Evolutionary conservation across 2,797 vertebrate species (phyloP).

Genomic region (Lepidocolaptes lacrymiger): DNA sequence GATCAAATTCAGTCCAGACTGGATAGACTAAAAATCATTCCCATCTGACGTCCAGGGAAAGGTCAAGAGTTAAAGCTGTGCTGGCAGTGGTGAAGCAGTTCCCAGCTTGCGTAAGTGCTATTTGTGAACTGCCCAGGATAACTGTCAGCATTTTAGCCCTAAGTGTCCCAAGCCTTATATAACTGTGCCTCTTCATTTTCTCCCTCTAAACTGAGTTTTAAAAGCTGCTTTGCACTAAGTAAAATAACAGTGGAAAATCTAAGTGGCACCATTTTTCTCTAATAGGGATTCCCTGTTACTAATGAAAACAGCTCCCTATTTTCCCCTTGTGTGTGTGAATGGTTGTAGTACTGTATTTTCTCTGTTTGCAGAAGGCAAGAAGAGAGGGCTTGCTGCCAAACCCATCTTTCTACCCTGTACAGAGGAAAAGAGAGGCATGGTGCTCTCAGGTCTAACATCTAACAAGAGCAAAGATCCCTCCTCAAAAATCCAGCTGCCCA

Average conservation of each 20-base stretch:
- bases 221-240: background rate
- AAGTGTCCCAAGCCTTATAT: background rate
- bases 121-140: conserved; percentile 30
- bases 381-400: background rate
- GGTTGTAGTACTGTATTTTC: background rate
- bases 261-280: background rate
- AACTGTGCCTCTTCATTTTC: background rate
- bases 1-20: conserved; percentile 70
- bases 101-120: conserved; percentile 18
- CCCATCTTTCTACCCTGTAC: background rate
- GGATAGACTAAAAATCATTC: conserved; percentile 69
- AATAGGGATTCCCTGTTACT: background rate
- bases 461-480: background rate
- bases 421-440: background rate
- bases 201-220: background rate
- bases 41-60: conserved; percentile 64
- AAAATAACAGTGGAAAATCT: background rate
- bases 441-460: background rate
- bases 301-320: background rate
- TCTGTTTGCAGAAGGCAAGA: background rate
- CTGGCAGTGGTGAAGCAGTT: conserved; percentile 44
- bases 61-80: conserved; percentile 42
- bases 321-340: background rate
- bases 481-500: background rate
- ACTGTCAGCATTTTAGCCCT: background rate